These are phyloP conservation scores for Agonum fuliginosum DNA, from an alignment of 2,888 invertebrate genomes.

Conservation along the genomic window DNA sequence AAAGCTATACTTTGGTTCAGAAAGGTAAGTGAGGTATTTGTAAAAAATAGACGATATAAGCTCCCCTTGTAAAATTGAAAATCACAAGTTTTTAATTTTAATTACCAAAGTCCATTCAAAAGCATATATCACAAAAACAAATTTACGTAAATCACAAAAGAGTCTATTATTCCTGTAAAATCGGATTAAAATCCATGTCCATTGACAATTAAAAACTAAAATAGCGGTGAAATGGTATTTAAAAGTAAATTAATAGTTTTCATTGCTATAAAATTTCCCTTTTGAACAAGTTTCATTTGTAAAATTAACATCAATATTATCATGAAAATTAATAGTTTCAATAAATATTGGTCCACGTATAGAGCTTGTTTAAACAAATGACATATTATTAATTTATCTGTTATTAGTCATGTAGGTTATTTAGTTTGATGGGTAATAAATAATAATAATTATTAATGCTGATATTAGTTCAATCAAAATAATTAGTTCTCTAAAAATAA, in stretches of 20 bases:
- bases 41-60: too few species aligned
- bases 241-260: constrained; percentile 22
- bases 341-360: not conserved
- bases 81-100: too few species aligned
- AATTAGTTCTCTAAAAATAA: too few species aligned
- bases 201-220: constrained; percentile 1
- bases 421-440: too few species aligned
- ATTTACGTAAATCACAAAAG: not conserved
- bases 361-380: not conserved
- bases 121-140: too few species aligned
- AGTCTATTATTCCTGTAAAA: constrained; percentile 1
- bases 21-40: too few species aligned
- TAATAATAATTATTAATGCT: too few species aligned
- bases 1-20: too few species aligned
- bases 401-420: not conserved
- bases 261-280: not conserved
- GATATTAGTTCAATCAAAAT: too few species aligned
- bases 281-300: too few species aligned
- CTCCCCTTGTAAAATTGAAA: too few species aligned
- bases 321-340: not conserved
- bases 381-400: not conserved
- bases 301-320: not conserved
- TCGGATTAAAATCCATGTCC: constrained; percentile 15
- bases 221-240: constrained; percentile 5
- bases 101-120: not conserved